These are phyloP conservation scores for Cephus cinctus DNA, from an alignment of 1,140 invertebrate genomes.

Conservation along the genomic window DNA sequence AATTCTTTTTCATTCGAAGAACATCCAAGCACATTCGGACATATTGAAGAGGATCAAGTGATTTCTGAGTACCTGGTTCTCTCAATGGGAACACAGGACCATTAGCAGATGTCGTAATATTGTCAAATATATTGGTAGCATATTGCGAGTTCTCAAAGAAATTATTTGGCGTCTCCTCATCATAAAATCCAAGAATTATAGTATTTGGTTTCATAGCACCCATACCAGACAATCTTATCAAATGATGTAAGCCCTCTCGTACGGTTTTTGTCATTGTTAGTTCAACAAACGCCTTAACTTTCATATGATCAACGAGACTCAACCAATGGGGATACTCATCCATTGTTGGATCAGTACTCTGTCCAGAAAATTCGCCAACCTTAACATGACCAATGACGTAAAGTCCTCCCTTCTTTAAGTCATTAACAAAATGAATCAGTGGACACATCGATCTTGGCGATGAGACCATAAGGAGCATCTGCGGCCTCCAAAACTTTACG, in stretches of 20 bases:
- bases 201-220: conserved; percentile 99
- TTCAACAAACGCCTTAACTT: conserved; percentile 97
- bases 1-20: conserved; percentile 90
- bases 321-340: conserved; percentile 86
- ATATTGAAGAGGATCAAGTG: conserved; percentile 66
- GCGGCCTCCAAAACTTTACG: conserved; percentile 98
- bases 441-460: conserved; percentile 89
- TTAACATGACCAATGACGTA: conserved; percentile 94
- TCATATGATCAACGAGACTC: conserved; percentile 81
- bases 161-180: conserved; percentile 70
- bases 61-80: conserved; percentile 32
- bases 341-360: conserved; percentile 67
- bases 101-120: conserved; percentile 34
- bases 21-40: conserved; percentile 86
- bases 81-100: conserved; percentile 49
- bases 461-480: conserved; percentile 90
- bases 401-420: conserved; percentile 96
- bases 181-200: conserved; percentile 87
- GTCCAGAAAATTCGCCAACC: conserved; percentile 61
- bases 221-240: conserved; percentile 88
- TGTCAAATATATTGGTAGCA: conserved; percentile 45
- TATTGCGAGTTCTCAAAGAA: conserved; percentile 65
- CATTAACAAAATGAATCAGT: conserved; percentile 96
- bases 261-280: conserved; percentile 84
- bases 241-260: conserved; percentile 87